Base-by-base conservation (phyloP, 2,113 vertebrate genomes). In the Origma solitaria region DNA sequence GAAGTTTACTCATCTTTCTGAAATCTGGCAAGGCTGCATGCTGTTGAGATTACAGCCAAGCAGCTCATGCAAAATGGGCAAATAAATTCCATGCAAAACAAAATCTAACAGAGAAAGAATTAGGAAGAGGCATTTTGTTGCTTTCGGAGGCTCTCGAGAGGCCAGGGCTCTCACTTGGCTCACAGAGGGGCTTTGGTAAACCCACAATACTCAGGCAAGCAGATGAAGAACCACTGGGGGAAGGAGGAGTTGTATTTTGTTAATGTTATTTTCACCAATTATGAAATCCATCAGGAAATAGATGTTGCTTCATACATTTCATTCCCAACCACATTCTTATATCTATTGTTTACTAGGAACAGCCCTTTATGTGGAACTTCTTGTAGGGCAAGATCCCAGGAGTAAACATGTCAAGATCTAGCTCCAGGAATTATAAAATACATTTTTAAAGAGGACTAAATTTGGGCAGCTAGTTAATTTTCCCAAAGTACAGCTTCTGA, bases 1-100 rank as follows among this genome's bases (percentile, higher is more conserved):
- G 98, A 98, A 97, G 98, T 98, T 98, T 98, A 97, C 98, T 97
- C 98, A 94, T 98, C 97, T 98, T 98, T 98, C 94, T 95, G 94
- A 98, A 97, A 96, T 95, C 76, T 95, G 97, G 95, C 91, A 98
- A 98, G 96, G 97, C 93, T 98, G 96, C 97, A 97, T 96, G 95
- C 97, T 98, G 97, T 97, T 64, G 92, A 97, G 98, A 98, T 98
- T 98, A 97, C 94, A 95, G 96, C 97, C 94, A 98, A 98, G 97
- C 2, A 77, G 92, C 90, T 96, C 96, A 96, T 94, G 96, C 93
- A 97, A 95, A 97, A 95, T 2, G 3, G 70, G 91, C 88, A 88
- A 95, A 94, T 94, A 96, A 95, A 95, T 94, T 97, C 93, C 62
- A 85, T 83, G 89, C 90, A 92, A 95, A 97, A 86, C 88, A 96